Percentiles rank a stretch among this genome's conserved stretches.
phyloP scores from a whole-genome alignment of 2,113 vertebrate genomes.

The Gila orcuttii region DNA sequence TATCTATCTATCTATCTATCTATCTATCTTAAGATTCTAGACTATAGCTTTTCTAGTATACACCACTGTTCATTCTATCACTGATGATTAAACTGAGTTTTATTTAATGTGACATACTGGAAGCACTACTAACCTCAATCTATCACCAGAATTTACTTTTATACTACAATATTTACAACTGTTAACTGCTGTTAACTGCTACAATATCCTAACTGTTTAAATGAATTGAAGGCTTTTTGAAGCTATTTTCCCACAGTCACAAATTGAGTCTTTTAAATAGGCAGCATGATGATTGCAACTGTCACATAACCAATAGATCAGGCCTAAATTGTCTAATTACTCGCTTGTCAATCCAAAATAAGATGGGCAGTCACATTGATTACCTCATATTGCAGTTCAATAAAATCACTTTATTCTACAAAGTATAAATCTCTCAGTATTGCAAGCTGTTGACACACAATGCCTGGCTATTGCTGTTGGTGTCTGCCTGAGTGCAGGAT shows the following conservation, averaged over 20 bases:
- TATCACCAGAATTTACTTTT: background rate
- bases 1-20: background rate
- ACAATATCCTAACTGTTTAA: background rate
- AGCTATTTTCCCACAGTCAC: background rate
- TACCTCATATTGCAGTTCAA: conserved; percentile 28
- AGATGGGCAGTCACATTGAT: conserved; percentile 13
- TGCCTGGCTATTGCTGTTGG: background rate
- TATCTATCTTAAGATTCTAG: background rate
- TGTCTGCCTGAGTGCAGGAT: background rate
- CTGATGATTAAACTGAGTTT: background rate
- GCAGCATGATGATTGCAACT: background rate
- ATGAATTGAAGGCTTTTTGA: background rate
- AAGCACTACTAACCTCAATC: background rate
- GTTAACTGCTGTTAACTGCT: too few species aligned
- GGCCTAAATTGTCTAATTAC: conserved; percentile 19
- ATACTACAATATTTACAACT: background rate
- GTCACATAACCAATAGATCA: conserved; percentile 26
- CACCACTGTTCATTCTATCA: background rate
- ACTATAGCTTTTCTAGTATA: background rate
- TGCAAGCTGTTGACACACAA: conserved; percentile 3
- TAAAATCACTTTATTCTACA: conserved; percentile 4
- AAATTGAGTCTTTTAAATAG: background rate
- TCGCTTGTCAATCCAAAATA: conserved; percentile 27
- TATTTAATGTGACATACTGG: background rate
- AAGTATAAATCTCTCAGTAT: conserved; percentile 23